Base-by-base conservation (phyloP, 2,888 invertebrate genomes). In the Amorpha juglandis region DNA sequence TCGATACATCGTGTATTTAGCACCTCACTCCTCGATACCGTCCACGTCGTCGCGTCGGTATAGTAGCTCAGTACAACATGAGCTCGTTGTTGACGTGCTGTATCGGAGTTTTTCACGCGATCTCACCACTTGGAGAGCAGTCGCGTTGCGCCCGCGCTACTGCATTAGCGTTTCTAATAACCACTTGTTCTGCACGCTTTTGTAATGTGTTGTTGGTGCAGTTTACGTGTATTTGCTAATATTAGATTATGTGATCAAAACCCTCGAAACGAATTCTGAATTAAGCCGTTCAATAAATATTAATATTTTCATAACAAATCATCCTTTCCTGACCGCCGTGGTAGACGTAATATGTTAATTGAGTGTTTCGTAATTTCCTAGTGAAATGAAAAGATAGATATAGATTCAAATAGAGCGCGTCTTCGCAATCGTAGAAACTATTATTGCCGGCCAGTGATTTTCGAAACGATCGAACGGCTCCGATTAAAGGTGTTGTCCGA, bases 81-180 rank as follows among this genome's bases (percentile, higher is more conserved):
- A 65, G 67, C 45, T 75, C 78, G 79, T 77, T 86, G 85, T 85
- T 83, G 85, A 84, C 82, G 87, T 90, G 89, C 83, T 87, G 81
- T 86, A 88, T 85, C 78, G 86, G 80, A 79, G 88, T 88, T 91
- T 91, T 92, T 89, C 92, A 91, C 89, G 91, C 91, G 92, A 92
- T 92, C 92, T 93, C 92, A 89, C 92, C 80, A 77, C 82, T 79
- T 88, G 72, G 89, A 91, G 91, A 91, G 82, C 91, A 92, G 92
- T 91, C 83, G 81, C 69, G 73, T 74, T 82, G 87, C 87, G 89
- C 78, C 75, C 84, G 89, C 87, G 88, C 79, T 76, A 77, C 84
- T 79, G 78, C 74, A 78, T 77, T 79, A 82, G 81, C 87, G 86
- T 80, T 81, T 86, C 77, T 78, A 68, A 65, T 65, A 55, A 65